Evolutionary conservation across 2,113 vertebrate species (phyloP), one percentile per base, ranked within the genome.

Genomic region (Mystacornis crossleyi): DNA sequence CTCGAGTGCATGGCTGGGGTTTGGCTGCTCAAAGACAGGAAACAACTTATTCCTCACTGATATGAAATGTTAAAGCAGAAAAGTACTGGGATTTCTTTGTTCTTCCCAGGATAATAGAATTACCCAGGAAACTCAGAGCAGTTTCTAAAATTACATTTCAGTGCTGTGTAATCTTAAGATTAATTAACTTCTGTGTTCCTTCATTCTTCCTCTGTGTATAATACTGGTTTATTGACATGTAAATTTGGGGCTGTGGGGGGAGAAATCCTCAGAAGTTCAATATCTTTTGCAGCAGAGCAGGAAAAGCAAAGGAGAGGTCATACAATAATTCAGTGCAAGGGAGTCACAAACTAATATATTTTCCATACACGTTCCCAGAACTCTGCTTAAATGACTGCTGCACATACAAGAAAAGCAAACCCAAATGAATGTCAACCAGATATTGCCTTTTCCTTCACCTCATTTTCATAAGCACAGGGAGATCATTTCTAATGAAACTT

Each of bases 181-280:
- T 94, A 91, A 95, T 93, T 95, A 92, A 97, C 53, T 93, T 91
- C 64, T 74, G 40, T 80, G 77, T 93, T 85, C 86, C 55, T 86
- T 85, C 54, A 57, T 77, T 93, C 62, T 74, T 80, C 81, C 60
- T 86, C 60, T 78, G 90, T 87, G 90, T 89, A 87, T 89, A 91
- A 81, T 78, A 72, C 53, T 69, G 26, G 33, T 93, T 94, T 95
- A 94, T 82, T 94, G 81, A 75, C 88, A 93, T 72, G 92, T 90
- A 89, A 91, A 93, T 87, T 64, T 42, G 10, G 9, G 36, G 53
- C 26, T 7, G 38, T 29, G 38, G 36, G 34, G 34, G 34, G 2
- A 54, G 54, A 50, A 89, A 90, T 78, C 58, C 66, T 95, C 85
- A 86, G 54, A 92, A 83, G 60, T 93, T 93, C 62, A 89, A 31